Conservation (phyloP, 2,888 invertebrate species). For the Dolichopus griseipennis region DNA sequence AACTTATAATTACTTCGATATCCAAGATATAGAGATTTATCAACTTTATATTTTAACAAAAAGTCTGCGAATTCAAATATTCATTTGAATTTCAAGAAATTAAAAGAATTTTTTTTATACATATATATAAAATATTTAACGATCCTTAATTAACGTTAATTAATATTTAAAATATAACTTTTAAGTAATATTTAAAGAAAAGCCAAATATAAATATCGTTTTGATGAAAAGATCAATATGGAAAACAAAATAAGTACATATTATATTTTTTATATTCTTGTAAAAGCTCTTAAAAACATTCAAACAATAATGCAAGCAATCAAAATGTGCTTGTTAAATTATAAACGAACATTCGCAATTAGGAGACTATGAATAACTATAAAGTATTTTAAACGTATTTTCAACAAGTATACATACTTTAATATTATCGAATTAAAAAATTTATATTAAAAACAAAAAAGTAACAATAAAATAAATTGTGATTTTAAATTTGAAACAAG, state of each 20-base stretch:
- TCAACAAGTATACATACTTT: too few relatives aligned
- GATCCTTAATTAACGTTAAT: too few relatives aligned
- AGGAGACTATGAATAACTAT: background rate
- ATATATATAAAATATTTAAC: too few relatives aligned
- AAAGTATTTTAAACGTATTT: background rate
- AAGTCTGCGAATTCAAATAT: too few relatives aligned
- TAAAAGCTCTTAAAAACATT: background rate
- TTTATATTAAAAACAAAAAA: background rate
- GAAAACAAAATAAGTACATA: background rate
- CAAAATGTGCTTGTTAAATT: background rate
- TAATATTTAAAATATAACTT: too few relatives aligned
- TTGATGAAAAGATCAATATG: background rate
- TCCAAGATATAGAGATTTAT: too few relatives aligned
- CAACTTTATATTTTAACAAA: too few relatives aligned
- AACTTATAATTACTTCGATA: too few relatives aligned
- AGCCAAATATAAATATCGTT: too few relatives aligned
- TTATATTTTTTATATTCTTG: constrained; percentile 3
- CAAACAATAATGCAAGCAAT: background rate
- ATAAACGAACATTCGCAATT: background rate
- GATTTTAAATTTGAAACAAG: background rate
- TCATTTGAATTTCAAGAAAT: too few relatives aligned
- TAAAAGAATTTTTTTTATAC: too few relatives aligned
- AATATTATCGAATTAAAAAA: background rate
- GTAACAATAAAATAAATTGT: background rate
- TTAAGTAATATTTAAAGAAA: too few relatives aligned